These are phyloP conservation scores for Urocynchramus pylzowi DNA, from an alignment of 2,113 vertebrate genomes.

Conservation along the genomic window DNA sequence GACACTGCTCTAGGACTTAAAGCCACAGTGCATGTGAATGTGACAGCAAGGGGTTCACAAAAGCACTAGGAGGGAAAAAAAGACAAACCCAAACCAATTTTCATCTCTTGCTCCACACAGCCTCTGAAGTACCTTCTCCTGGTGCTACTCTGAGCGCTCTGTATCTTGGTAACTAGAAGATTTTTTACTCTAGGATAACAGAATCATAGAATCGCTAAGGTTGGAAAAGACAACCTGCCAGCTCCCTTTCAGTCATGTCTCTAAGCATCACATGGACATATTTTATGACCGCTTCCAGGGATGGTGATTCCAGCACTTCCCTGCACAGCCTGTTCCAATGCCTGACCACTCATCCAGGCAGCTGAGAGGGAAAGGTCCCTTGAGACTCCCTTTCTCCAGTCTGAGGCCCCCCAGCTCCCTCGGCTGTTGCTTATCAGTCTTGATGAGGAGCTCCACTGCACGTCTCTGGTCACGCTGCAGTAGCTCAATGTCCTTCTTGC, in stretches of 20 bases:
- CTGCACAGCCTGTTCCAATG: neutral
- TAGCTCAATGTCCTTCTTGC: neutral
- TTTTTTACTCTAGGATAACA: neutral
- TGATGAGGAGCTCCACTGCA: neutral
- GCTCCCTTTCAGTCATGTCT: neutral
- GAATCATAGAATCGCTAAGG: neutral
- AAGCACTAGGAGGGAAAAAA: fast-evolving
- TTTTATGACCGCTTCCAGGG: neutral
- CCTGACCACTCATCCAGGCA: too few relatives aligned
- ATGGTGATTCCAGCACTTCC: neutral
- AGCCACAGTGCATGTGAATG: fast-evolving
- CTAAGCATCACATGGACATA: too few relatives aligned
- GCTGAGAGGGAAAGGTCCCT: neutral
- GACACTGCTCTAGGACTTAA: neutral
- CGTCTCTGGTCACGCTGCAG: neutral
- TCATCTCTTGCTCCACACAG: too few relatives aligned
- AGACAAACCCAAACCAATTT: neutral
- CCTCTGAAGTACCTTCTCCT: too few relatives aligned
- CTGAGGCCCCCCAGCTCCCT: neutral
- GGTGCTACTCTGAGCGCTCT: too few relatives aligned
- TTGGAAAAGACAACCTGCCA: neutral
- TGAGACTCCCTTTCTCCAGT: neutral
- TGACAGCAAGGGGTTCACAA: neutral
- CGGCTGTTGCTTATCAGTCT: neutral
- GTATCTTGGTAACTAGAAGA: neutral